Evolutionary conservation across 2,797 vertebrate genomes (phyloP), one percentile per base, ranked within the genome.

Genomic region (Rhyacichthys aspro): DNA sequence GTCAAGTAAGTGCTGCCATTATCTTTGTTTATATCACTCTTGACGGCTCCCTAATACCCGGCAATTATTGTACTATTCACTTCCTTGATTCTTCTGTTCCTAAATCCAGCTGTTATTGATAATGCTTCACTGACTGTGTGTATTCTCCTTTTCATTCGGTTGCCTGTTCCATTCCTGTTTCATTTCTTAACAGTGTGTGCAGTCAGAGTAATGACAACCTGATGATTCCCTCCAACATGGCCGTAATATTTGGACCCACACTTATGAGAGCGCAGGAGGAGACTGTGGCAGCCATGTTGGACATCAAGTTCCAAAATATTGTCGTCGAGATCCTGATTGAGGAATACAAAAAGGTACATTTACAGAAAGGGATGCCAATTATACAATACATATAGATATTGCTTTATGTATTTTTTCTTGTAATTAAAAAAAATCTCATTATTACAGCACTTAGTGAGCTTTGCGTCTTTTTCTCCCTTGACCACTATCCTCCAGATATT

Each of bases 301-400:
- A 99, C 69, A 99, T 99, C 84, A 99, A 99, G 89, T 99, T 99
- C 84, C 98, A 99, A 81, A 99, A 99, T 79, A 98, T 99, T 0
- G 95, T 99, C 0, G 93, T 96, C 0, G 98, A 99, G 89, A 98
- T 99, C 83, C 92, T 99, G 64, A 98, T 99, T 2, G 96, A 98
- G 79, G 94, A 96, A 71, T 92, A 93, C 55, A 87, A 89, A 67
- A 98, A 96, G 95, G 98, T 99, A 59, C 0, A 6, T 16, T 23
- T 23, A 14, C 14, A 17, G 7, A 15, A 18, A 17, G 2, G 7
- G 3, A 5, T 23, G n/a, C n/a, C n/a, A n/a, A n/a, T 36, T 33
- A 14, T 48, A 7, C n/a, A n/a, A n/a, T 44, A 18, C 18, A 10
- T 44, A 17, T 44, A 28, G 23, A 28, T 28, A 28, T 28, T 28